These are phyloP conservation scores for Aplidium turbinatum DNA, from an alignment of 23 tunicate genomes.

Conservation along the genomic window DNA sequence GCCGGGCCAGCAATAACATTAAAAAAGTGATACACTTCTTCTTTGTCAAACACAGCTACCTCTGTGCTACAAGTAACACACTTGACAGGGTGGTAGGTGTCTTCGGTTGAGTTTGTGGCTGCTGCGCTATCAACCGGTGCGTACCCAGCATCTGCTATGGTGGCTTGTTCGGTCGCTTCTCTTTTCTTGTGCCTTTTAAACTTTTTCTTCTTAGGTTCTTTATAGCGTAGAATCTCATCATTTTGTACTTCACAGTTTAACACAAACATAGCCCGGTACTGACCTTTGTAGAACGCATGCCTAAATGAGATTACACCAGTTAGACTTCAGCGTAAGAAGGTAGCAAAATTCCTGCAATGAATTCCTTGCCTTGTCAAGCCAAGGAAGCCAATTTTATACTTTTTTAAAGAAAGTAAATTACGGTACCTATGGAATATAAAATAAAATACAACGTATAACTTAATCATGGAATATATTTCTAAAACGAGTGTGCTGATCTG, in stretches of 20 bases:
- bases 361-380: too few relatives aligned
- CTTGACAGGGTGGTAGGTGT: conserved; percentile 74
- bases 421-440: too few relatives aligned
- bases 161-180: conserved; percentile 12
- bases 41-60: conserved; percentile 85
- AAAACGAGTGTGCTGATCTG: too few relatives aligned
- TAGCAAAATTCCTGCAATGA: too few relatives aligned
- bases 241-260: conserved; percentile 68
- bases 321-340: too few relatives aligned
- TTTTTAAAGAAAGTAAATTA: too few relatives aligned
- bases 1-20: conserved; percentile 82
- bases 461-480: too few relatives aligned
- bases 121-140: not conserved
- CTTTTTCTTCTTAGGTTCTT: conserved; percentile 57
- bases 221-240: conserved; percentile 64
- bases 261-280: conserved; percentile 94
- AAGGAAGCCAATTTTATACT: too few relatives aligned
- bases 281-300: conserved; percentile 75
- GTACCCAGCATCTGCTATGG: conserved; percentile 8
- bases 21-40: conserved; percentile 94
- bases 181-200: conserved; percentile 63
- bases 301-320: conserved; percentile 39
- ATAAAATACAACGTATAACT: too few relatives aligned
- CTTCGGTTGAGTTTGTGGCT: conserved; percentile 10
- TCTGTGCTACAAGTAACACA: conserved; percentile 83